Evolutionary conservation across 2,888 invertebrate genomes (phyloP).

Genomic region (Sepiola atlantica): DNA sequence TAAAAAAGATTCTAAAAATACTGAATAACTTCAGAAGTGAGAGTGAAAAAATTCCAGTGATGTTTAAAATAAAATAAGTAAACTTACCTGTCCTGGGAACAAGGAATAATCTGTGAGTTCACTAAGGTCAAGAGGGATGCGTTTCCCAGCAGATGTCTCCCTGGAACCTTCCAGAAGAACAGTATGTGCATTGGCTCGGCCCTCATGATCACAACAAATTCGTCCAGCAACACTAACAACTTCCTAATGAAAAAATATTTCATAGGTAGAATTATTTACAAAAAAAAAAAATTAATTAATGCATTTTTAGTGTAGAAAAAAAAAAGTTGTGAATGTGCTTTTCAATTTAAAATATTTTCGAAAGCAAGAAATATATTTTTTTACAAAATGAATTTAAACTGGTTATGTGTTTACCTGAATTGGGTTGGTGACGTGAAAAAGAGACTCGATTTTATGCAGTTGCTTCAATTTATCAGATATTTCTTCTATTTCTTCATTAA

Average conservation of each 20-base stretch:
- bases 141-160: conserved; percentile 70
- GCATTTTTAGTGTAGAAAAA: background rate
- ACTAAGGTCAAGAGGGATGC: conserved; percentile 77
- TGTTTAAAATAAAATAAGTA: background rate
- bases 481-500: conserved; percentile 75
- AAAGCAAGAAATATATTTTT: too few species aligned
- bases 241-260: conserved; percentile 69
- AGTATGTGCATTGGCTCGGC: conserved; percentile 83
- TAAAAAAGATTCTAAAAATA: background rate
- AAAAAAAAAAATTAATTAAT: background rate
- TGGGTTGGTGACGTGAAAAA: conserved; percentile 69
- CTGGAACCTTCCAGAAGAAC: conserved; percentile 82
- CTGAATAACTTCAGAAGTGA: background rate
- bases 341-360: background rate
- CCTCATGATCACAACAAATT: conserved; percentile 84
- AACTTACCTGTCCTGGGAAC: conserved; percentile 83
- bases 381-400: background rate
- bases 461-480: conserved; percentile 74
- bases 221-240: conserved; percentile 81
- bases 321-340: too few species aligned
- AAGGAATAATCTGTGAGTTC: conserved; percentile 80
- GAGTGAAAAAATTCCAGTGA: background rate
- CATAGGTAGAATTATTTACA: background rate
- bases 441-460: conserved; percentile 70
- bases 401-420: conserved; percentile 60